Conservation (phyloP, 2,113 vertebrate species). For the Salminus brasiliensis region DNA sequence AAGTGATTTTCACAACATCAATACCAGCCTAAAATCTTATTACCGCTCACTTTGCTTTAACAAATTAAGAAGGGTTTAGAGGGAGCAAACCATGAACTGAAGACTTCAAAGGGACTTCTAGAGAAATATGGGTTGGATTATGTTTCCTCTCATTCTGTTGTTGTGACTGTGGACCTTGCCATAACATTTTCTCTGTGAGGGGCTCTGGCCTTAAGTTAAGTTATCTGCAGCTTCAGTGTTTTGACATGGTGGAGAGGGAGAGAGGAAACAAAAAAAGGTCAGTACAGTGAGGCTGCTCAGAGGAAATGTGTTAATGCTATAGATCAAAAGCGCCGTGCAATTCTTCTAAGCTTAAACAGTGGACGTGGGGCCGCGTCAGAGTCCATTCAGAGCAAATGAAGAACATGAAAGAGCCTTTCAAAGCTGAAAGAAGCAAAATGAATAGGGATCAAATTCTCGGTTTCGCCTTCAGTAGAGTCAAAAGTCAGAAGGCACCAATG, state of each 20-base stretch:
- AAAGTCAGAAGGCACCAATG: conserved; percentile 4
- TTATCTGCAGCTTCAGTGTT: conserved; percentile 24
- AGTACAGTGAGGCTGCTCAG: not conserved
- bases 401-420: conserved; percentile 30
- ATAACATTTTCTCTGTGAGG: not conserved
- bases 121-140: conserved; percentile 24
- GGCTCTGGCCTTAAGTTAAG: conserved; percentile 21
- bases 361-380: conserved; percentile 4
- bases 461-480: conserved; percentile 37
- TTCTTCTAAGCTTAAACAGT: conserved; percentile 32
- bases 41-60: not conserved
- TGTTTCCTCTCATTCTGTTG: not conserved
- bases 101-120: not conserved
- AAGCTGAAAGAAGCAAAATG: conserved; percentile 30
- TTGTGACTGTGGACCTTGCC: not conserved
- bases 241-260: conserved; percentile 26
- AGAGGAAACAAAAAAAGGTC: conserved; percentile 12
- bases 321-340: conserved; percentile 37
- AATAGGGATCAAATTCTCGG: conserved; percentile 1
- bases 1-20: not conserved
- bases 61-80: not conserved
- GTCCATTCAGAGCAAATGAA: conserved; percentile 30
- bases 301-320: conserved; percentile 35
- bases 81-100: not conserved
- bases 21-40: not conserved